Evolutionary conservation across 2,888 invertebrate species (phyloP).

Genomic region (Aleiodes alternator): DNA sequence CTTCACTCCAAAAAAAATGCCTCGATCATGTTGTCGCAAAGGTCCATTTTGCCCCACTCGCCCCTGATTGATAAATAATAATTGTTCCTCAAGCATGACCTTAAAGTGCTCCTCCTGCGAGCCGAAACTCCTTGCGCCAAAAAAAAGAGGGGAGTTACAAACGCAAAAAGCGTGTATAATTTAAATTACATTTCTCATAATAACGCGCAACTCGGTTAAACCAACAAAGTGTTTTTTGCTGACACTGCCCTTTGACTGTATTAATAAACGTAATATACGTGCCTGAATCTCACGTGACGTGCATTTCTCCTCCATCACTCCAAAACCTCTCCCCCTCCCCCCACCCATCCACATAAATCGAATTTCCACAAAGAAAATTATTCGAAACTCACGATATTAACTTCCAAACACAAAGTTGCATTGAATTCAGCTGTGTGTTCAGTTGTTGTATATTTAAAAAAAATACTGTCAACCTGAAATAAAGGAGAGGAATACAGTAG

Average conservation of each 20-base stretch:
- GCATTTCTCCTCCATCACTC: neutral
- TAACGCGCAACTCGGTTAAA: constrained; percentile 67
- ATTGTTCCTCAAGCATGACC: too few species aligned
- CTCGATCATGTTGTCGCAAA: too few species aligned
- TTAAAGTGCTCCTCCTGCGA: neutral
- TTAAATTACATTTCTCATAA: constrained; percentile 72
- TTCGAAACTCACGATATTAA: neutral
- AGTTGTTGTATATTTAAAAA: neutral
- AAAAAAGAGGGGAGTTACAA: constrained; percentile 51
- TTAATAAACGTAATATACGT: neutral
- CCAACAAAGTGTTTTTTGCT: constrained; percentile 62
- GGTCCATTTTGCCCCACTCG: too few species aligned
- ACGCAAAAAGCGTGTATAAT: constrained; percentile 71
- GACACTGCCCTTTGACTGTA: constrained; percentile 36
- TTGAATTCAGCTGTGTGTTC: constrained; percentile 1
- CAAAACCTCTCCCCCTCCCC: neutral
- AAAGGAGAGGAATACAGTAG: constrained; percentile 50
- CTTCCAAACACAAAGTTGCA: neutral
- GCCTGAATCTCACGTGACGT: neutral
- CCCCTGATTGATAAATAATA: too few species aligned
- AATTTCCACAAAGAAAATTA: too few species aligned
- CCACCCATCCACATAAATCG: too few species aligned
- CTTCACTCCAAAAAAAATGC: too few species aligned
- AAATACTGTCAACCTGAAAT: constrained; percentile 5
- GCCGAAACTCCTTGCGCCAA: constrained; percentile 47